These are phyloP conservation scores for Megaceryle maxima DNA, from an alignment of 2,113 vertebrate species.

Conservation along the genomic window DNA sequence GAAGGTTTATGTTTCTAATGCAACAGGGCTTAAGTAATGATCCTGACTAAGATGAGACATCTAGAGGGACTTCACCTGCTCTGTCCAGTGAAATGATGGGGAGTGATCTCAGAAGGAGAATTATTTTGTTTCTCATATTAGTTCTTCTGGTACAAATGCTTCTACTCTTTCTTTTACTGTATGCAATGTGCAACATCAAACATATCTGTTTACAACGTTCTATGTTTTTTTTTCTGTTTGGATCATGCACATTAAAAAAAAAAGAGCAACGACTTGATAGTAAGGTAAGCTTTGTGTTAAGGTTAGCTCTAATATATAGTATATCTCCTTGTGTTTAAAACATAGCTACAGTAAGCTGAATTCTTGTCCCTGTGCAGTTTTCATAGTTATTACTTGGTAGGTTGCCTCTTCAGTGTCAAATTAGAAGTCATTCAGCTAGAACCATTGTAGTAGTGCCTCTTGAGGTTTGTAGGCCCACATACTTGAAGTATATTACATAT, in stretches of 20 bases:
- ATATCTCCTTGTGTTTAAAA: slow-evolving; percentile 25
- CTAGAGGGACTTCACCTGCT: background rate
- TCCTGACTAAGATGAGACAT: background rate
- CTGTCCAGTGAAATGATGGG: background rate
- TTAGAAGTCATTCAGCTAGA: slow-evolving; percentile 64
- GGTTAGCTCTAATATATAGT: background rate
- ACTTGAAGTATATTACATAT: slow-evolving; percentile 59
- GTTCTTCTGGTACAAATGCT: background rate
- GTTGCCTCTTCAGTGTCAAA: slow-evolving; percentile 69
- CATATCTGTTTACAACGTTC: background rate
- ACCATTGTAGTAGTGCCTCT: slow-evolving; percentile 50
- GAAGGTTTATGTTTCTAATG: background rate
- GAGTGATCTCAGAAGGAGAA: background rate
- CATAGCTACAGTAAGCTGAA: slow-evolving; percentile 3
- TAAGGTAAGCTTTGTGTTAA: slow-evolving; percentile 27
- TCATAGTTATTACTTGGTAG: slow-evolving; percentile 69
- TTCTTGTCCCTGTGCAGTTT: slow-evolving; percentile 59
- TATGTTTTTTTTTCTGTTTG: background rate
- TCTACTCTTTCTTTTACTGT: background rate
- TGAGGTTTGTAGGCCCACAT: slow-evolving; percentile 42
- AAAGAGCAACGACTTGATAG: background rate
- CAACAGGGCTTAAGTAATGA: background rate
- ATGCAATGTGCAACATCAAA: background rate
- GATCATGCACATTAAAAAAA: background rate
- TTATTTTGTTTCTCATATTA: background rate